phyloP scores from a whole-genome alignment of 1,140 invertebrate genomes.

The Radopholus similis region DNA sequence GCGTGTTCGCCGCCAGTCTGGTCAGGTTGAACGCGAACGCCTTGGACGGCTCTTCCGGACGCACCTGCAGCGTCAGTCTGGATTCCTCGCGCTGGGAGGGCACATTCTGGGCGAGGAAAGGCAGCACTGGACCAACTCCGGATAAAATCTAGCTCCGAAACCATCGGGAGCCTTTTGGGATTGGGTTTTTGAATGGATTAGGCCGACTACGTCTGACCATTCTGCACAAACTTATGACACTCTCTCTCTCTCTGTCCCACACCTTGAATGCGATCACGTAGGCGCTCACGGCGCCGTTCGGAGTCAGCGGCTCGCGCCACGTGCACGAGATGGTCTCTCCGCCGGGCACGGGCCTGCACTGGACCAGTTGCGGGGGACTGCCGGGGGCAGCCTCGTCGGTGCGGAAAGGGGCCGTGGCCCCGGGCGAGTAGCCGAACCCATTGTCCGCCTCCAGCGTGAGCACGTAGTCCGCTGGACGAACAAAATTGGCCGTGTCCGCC shows the following conservation, averaged over 20 bases:
- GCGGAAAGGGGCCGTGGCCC: constrained; percentile 31
- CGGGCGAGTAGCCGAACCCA: constrained; percentile 55
- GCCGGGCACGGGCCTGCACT: constrained; percentile 12
- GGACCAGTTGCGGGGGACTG: constrained; percentile 36
- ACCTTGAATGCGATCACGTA: constrained; percentile 47
- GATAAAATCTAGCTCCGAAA: background rate
- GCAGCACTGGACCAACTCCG: background rate
- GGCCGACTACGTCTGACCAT: background rate
- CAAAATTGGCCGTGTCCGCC: background rate
- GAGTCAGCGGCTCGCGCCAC: constrained; percentile 4
- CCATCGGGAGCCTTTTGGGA: background rate
- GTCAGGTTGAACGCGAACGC: constrained; percentile 48
- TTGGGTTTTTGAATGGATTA: background rate
- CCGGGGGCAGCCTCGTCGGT: constrained; percentile 44
- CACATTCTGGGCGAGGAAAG: background rate
- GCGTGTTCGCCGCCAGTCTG: constrained; percentile 40
- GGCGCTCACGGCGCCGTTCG: constrained; percentile 40
- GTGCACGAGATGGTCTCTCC: background rate
- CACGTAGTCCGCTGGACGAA: constrained; percentile 28
- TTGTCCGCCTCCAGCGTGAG: constrained; percentile 56
- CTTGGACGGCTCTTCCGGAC: constrained; percentile 28
- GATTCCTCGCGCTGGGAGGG: background rate
- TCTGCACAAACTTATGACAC: background rate
- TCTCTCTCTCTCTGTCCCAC: background rate
- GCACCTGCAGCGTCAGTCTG: constrained; percentile 33